Base-by-base conservation (phyloP, 2,888 invertebrate genomes). In the Hylaea fasciaria region DNA sequence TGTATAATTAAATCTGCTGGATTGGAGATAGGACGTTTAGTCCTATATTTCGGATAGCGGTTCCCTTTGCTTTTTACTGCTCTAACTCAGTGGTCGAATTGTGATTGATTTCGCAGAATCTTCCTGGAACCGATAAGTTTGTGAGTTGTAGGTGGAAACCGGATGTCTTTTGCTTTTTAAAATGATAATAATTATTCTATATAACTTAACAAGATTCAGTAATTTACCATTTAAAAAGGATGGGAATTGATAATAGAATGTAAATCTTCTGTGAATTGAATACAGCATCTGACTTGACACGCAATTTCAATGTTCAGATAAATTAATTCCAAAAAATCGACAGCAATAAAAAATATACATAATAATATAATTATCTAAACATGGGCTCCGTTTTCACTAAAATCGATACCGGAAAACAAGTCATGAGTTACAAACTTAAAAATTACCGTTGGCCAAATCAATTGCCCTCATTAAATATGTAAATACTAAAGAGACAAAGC, bases 1-100 rank as follows among this genome's bases (percentile, higher is more conserved):
- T 61, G 52, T 57, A 57, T 61, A 52, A 61, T 61, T 56, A 57
- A 57, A 52, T 52, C 61, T 52, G 40, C 43, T 29, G 47, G 11
- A 52, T 56, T n/a, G 28, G 46, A 60, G 55, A 61, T 61, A 55
- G 55, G 40, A 41, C 47, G n/a, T 47, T 60, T 17, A 46, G 46
- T 41, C 35, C 43, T 47, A 50, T 54, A 55, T 46, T 43, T 55
- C 45, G 50, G 41, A 49, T 49, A 59, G 53, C 29, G 14, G 11
- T 9, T 2, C 32, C 1, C 10, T 32, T 32, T 9, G 37, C 10
- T 10, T 37, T 37, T 37, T 37, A 37, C 37, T 12, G 37, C 37
- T 10, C 1, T 9, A 9, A 12, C n/a, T 37, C 37, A 37, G 12
- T n/a, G 37, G n/a, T 37, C 37, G n/a, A 37, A 37, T 37, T 37